A percentile compares a stretch with the other conserved stretches of the same genome.
These are phyloP conservation scores for Argynnis bischoffii DNA, from an alignment of 2,888 invertebrate genomes.

Conservation along the genomic window DNA sequence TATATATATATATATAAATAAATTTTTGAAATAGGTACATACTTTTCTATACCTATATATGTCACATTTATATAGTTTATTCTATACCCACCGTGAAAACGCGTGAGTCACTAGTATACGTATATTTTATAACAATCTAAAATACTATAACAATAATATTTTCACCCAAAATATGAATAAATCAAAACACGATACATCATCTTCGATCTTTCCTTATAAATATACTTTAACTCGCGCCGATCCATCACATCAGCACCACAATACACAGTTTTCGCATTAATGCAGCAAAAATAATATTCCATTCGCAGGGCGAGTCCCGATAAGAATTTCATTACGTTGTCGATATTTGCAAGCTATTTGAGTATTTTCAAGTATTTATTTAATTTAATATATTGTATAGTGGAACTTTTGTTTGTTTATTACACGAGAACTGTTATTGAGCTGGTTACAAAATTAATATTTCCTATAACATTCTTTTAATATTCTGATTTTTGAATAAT, in stretches of 20 bases:
- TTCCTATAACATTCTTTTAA: background rate
- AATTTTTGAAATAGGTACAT: too few relatives aligned
- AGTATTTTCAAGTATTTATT: background rate
- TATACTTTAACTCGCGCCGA: slow-evolving; percentile 52
- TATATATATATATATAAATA: too few relatives aligned
- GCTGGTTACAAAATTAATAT: too few relatives aligned
- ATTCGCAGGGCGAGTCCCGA: slow-evolving; percentile 43
- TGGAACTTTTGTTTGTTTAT: too few relatives aligned
- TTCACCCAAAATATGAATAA: slow-evolving; percentile 27
- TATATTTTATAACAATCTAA: too few relatives aligned
- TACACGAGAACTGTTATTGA: too few relatives aligned
- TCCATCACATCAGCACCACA: slow-evolving; percentile 62
- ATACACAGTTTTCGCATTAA: slow-evolving; percentile 73
- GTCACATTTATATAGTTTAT: too few relatives aligned
- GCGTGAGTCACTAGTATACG: too few relatives aligned
- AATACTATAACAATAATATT: slow-evolving; percentile 5
- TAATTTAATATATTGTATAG: too few relatives aligned
- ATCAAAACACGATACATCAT: slow-evolving; percentile 58
- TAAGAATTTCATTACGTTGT: slow-evolving; percentile 59
- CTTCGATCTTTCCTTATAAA: slow-evolving; percentile 55
- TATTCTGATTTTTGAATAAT: background rate
- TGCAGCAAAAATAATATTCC: slow-evolving; percentile 58
- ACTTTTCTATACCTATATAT: too few relatives aligned
- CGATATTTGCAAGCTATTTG: slow-evolving; percentile 24
- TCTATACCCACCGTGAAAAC: too few relatives aligned